A percentile compares a stretch with the other conserved stretches of the same genome.
These are phyloP conservation scores for Aphis gossypii DNA, from an alignment of 1,140 invertebrate genomes.

Conservation along the genomic window DNA sequence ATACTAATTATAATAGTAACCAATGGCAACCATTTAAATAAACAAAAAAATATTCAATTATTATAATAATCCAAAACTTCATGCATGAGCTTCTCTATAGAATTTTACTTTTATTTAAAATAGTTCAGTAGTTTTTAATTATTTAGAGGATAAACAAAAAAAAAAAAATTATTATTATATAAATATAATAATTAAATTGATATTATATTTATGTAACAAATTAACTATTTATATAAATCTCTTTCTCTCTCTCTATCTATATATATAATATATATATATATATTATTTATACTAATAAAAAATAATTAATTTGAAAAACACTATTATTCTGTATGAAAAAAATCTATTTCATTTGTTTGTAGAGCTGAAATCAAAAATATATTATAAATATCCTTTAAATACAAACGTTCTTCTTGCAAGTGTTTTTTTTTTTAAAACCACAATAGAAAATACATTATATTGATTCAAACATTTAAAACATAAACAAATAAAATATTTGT, in stretches of 20 bases:
- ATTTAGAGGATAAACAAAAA: not conserved
- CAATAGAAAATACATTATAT: not conserved
- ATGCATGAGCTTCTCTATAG: not conserved
- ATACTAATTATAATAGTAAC: not conserved
- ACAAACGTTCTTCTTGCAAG: not conserved
- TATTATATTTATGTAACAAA: not conserved
- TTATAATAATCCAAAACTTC: not conserved
- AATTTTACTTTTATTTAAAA: not conserved
- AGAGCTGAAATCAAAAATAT: not conserved
- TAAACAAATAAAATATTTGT: slow-evolving; percentile 10
- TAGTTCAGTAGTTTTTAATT: not conserved
- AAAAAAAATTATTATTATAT: not conserved
- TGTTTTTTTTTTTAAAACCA: not conserved
- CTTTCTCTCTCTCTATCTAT: not conserved
- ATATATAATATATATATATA: not conserved
- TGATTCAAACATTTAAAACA: not conserved
- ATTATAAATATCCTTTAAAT: not conserved
- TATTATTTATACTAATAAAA: not conserved
- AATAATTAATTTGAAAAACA: not conserved
- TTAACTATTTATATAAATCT: not conserved
- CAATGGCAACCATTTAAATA: not conserved
- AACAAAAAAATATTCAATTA: not conserved
- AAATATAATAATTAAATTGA: not conserved
- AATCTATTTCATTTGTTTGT: not conserved
- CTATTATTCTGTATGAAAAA: not conserved